A percentile compares a stretch with the other conserved stretches of the same genome.
phyloP scores from a whole-genome alignment of 2,888 invertebrate genomes.

The Oxystoma pomonae region DNA sequence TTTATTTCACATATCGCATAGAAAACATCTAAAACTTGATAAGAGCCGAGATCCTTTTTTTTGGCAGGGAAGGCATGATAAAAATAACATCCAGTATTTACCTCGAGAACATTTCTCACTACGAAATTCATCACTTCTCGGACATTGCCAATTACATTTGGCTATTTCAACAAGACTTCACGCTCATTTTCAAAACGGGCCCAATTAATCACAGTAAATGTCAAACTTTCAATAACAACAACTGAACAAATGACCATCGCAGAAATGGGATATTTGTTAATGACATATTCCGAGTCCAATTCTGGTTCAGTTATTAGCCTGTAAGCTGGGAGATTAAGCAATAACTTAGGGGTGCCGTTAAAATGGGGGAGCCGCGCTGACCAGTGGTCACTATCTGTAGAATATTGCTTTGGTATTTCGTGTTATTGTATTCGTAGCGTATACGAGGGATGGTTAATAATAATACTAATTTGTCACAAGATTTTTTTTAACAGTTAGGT shows the following conservation, averaged over 20 bases:
- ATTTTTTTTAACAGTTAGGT: too few relatives aligned
- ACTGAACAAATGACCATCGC: background rate
- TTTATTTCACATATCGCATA: too few relatives aligned
- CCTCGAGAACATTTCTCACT: too few relatives aligned
- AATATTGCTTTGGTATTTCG: constrained; percentile 23
- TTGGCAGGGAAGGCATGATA: too few relatives aligned
- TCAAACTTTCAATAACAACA: constrained; percentile 33
- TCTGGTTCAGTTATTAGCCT: constrained; percentile 40
- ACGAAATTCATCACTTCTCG: background rate
- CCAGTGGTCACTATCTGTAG: constrained; percentile 42
- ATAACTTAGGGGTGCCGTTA: constrained; percentile 44
- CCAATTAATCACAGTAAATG: constrained; percentile 36
- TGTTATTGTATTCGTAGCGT: too few relatives aligned
- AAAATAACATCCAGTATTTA: too few relatives aligned
- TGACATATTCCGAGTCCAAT: constrained; percentile 39
- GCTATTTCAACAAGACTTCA: background rate
- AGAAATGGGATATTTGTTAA: constrained; percentile 39
- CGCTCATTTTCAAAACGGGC: constrained; percentile 2
- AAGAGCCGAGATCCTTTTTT: too few relatives aligned
- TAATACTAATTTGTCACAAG: too few relatives aligned
- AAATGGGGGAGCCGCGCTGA: constrained; percentile 39
- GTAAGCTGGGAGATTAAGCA: constrained; percentile 47
- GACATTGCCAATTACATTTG: background rate
- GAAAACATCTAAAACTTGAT: too few relatives aligned
- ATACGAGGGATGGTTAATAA: too few relatives aligned